These are phyloP conservation scores for Malacoraja senta DNA, from an alignment of 2,797 vertebrate genomes.

Conservation along the genomic window DNA sequence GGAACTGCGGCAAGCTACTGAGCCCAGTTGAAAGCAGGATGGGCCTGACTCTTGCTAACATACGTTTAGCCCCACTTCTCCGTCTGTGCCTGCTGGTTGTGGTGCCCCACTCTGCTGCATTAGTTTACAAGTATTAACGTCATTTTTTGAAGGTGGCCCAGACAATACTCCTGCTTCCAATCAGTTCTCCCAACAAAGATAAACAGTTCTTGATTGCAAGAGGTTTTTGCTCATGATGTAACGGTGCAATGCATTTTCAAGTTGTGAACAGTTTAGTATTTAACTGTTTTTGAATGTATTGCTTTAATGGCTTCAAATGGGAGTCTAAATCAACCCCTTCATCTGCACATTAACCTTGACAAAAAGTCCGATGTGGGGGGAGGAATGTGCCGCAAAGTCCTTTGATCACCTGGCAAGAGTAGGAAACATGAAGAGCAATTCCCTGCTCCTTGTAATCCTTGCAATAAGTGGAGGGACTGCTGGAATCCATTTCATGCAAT, in stretches of 20 bases:
- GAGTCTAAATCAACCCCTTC: background rate
- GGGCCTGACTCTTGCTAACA: background rate
- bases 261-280: background rate
- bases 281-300: background rate
- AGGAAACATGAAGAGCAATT: background rate
- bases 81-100: background rate
- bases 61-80: background rate
- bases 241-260: background rate
- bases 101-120: background rate
- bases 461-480: background rate
- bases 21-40: background rate
- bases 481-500: constrained; percentile 34
- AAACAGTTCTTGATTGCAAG: constrained; percentile 4
- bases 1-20: background rate
- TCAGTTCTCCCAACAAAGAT: background rate
- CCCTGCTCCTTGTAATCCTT: background rate
- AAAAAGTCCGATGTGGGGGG: background rate
- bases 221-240: background rate
- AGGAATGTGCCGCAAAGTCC: background rate
- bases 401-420: constrained; percentile 15
- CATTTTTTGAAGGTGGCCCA: background rate
- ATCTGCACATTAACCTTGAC: constrained; percentile 13
- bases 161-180: constrained; percentile 1
- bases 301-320: background rate
- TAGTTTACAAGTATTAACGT: background rate